phyloP scores from a whole-genome alignment of 1,140 invertebrate species.

The Musca vetustissima region DNA sequence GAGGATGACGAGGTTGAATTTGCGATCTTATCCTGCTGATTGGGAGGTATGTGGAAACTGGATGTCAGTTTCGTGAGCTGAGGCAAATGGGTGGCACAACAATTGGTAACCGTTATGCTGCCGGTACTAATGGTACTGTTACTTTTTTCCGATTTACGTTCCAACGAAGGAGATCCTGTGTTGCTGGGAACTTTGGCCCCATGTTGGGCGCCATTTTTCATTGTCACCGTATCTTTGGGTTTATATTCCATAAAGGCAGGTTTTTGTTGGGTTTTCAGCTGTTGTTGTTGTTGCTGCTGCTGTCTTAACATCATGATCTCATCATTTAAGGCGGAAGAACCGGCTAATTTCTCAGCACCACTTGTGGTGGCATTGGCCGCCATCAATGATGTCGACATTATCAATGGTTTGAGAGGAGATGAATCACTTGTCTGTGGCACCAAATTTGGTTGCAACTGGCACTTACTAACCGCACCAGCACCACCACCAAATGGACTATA shows the following conservation, averaged over 20 bases:
- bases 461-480: no score
- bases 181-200: not conserved
- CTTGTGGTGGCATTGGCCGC: conserved; percentile 16
- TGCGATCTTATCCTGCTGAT: not conserved
- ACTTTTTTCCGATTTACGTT: conserved; percentile 52
- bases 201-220: not conserved
- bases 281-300: conserved; percentile 11
- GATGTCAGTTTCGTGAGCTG: conserved; percentile 52
- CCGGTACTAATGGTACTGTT: conserved; percentile 51
- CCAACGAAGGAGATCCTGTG: conserved; percentile 37
- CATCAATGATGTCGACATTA: conserved; percentile 30
- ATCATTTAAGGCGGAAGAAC: conserved; percentile 27
- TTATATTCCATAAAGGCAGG: conserved; percentile 6
- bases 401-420: not conserved
- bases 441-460: conserved; percentile 1
- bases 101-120: conserved; percentile 50
- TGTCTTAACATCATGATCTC: conserved; percentile 29
- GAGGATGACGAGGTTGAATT: conserved; percentile 15
- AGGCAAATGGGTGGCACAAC: conserved; percentile 49
- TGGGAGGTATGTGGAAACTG: conserved; percentile 49
- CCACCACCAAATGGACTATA: conserved; percentile 30
- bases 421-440: conserved; percentile 6
- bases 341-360: not conserved
- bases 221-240: conserved; percentile 1
- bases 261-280: conserved; percentile 19